Evolutionary conservation across 2,113 vertebrate genomes (phyloP), one percentile per base, ranked within the genome.

Genomic region (Nematolebias whitei): DNA sequence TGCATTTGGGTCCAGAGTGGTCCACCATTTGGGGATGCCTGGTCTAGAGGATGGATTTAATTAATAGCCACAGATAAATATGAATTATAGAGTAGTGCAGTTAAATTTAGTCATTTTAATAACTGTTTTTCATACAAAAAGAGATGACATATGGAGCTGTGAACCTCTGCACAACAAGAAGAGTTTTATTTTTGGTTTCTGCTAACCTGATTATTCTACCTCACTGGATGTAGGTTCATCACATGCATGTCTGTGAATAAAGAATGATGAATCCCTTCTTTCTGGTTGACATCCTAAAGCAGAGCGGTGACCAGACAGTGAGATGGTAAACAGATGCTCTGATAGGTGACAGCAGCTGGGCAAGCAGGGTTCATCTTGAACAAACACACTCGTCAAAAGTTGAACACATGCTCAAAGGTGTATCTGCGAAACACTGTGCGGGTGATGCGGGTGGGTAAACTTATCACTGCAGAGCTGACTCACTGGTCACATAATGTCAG

Each of bases 381-480:
- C 3, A 41, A 11, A 18, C 38, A 58, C 26, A 9, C 12, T 19
- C 13, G 3, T 45, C 3, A 13, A 20, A 47, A 24, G 19, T 1
- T 58, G n/a, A n/a, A n/a, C 1, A 45, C 6, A 16, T 9, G 2
- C 9, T 2, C 12, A 13, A 39, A n/a, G 8, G 18, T n/a, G 5
- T 23, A 23, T 8, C 22, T 29, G 26, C 26, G 3, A 29, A 29
- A 29, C 3, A 29, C 53, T 29, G 60, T 78, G 68, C 58, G 76
- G n/a, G n/a, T n/a, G n/a, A n/a, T n/a, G n/a, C n/a, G n/a, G n/a
- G n/a, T n/a, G n/a, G n/a, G n/a, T n/a, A n/a, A n/a, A n/a, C n/a
- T n/a, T n/a, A 11, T n/a, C 39, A 20, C n/a, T 12, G 38, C 19
- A 9, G 69, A n/a, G 61, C 41, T 85, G 70, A 85, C 58, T 79